phyloP scores from a whole-genome alignment of 2,888 invertebrate genomes.

The Hermaeophaga mercurialis region DNA sequence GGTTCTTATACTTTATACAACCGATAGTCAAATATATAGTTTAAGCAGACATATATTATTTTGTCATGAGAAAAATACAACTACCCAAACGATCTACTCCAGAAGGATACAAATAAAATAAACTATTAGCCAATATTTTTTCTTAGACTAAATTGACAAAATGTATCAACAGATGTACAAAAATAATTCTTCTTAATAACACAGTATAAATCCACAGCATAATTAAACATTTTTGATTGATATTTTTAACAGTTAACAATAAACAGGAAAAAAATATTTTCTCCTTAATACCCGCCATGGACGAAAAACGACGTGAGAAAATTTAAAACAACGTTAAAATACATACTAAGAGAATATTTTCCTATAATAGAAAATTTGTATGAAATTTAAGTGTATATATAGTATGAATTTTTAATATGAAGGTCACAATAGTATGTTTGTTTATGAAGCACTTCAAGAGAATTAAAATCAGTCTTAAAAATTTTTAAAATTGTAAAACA shows the following conservation, averaged over 20 bases:
- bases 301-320: conserved; percentile 12
- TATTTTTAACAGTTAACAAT: conserved; percentile 23
- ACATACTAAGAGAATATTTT: conserved; percentile 13
- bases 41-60: too few species aligned
- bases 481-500: too few species aligned
- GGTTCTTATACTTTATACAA: too few species aligned
- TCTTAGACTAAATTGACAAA: conserved; percentile 22
- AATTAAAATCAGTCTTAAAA: conserved; percentile 3
- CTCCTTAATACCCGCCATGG: conserved; percentile 16
- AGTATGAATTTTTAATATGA: conserved; percentile 25
- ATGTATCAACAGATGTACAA: conserved; percentile 24
- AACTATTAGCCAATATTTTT: too few species aligned
- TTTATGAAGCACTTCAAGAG: not conserved
- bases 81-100: too few species aligned
- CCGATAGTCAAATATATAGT: too few species aligned
- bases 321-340: conserved; percentile 12
- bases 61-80: too few species aligned
- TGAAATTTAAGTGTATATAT: conserved; percentile 27
- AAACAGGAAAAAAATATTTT: conserved; percentile 10
- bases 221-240: conserved; percentile 23
- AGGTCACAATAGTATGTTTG: conserved; percentile 24
- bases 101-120: too few species aligned
- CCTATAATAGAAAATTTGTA: conserved; percentile 25
- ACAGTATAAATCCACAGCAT: conserved; percentile 27
- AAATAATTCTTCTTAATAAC: conserved; percentile 32